Evolutionary conservation across 2,113 vertebrate species (phyloP).

Genomic region (Ceyx cyanopectus): DNA sequence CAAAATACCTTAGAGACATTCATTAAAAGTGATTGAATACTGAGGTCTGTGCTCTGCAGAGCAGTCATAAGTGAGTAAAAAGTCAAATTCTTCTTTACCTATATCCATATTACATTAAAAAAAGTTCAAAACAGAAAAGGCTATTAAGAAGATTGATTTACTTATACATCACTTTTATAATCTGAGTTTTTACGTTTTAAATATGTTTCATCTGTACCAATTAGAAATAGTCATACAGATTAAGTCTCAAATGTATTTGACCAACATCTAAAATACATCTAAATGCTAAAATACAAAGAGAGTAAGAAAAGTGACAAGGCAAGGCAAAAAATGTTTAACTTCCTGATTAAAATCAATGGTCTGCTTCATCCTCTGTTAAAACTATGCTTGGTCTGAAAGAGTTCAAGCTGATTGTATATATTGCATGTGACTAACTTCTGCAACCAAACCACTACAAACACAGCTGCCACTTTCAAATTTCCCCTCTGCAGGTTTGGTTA

Average conservation of each 20-base stretch:
- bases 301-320: background rate
- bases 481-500: background rate
- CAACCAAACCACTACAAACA: slow-evolving; percentile 30
- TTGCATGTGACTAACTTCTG: background rate
- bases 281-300: background rate
- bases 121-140: background rate
- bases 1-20: background rate
- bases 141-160: background rate
- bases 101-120: background rate
- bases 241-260: background rate
- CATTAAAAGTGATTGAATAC: background rate
- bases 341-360: background rate
- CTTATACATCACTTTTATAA: background rate
- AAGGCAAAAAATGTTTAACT: background rate
- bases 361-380: background rate
- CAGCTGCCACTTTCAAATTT: background rate
- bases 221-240: background rate
- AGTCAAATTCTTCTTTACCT: background rate
- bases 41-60: background rate
- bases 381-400: background rate
- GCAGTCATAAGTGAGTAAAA: background rate
- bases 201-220: background rate
- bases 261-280: background rate
- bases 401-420: background rate
- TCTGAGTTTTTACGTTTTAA: background rate